phyloP scores from a whole-genome alignment of 1,140 invertebrate species.

The Saxidomus purpurata region DNA sequence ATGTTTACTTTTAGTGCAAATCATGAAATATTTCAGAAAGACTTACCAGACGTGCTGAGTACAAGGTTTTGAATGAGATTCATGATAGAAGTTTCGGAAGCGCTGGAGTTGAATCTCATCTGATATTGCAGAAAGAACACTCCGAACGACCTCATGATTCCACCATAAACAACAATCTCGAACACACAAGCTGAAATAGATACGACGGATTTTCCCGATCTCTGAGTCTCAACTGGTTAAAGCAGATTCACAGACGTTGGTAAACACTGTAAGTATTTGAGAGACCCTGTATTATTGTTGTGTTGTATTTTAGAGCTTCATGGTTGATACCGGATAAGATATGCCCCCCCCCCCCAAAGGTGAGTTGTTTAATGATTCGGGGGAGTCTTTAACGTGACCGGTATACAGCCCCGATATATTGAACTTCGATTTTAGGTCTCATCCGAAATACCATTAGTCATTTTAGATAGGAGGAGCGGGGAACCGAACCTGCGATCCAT shows the following conservation, averaged over 20 bases:
- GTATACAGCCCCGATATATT: no score
- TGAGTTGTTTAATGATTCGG: no score
- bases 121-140: constrained; percentile 58
- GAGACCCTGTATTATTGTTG: neutral
- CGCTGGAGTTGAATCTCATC: constrained; percentile 49
- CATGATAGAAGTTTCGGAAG: constrained; percentile 48
- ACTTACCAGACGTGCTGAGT: constrained; percentile 33
- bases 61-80: constrained; percentile 38
- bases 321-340: no score
- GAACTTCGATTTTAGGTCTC: no score
- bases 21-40: no score
- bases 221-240: neutral
- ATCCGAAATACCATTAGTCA: no score
- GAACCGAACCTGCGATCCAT: no score
- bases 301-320: neutral
- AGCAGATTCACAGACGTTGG: neutral
- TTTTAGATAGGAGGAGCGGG: no score
- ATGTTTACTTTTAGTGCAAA: no score
- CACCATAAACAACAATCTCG: constrained; percentile 39
- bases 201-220: no score
- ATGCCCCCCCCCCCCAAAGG: no score
- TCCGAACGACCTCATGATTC: constrained; percentile 44
- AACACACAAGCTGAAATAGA: constrained; percentile 47
- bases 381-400: no score
- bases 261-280: neutral